Percentiles rank a stretch among this genome's conserved stretches.
Evolutionary conservation across 2,113 vertebrate species (phyloP).

Genomic region (Propithecus coquereli): DNA sequence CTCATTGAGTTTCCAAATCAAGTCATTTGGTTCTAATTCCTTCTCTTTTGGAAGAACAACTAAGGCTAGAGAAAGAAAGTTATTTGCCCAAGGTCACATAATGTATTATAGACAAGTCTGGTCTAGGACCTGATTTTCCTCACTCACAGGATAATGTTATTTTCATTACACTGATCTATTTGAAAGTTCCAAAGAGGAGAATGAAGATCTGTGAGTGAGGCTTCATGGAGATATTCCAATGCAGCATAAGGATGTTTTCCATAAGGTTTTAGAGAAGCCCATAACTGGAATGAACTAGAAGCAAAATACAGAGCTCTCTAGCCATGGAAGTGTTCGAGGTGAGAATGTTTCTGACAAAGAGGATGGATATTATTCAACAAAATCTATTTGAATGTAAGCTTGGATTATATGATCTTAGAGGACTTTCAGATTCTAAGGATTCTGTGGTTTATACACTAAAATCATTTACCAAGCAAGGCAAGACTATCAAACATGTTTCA

Average conservation of each 20-base stretch:
- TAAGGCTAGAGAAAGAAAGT: not conserved
- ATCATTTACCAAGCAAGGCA: not conserved
- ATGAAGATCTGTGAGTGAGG: not conserved
- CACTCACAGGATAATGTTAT: conserved; percentile 1
- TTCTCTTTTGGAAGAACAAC: not conserved
- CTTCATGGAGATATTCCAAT: conserved; percentile 2
- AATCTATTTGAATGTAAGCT: not conserved
- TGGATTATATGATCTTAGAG: not conserved
- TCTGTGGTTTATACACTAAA: not conserved
- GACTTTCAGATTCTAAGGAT: not conserved
- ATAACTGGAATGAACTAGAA: conserved; percentile 2
- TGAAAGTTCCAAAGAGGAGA: not conserved
- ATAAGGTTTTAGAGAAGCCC: not conserved
- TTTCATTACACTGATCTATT: not conserved
- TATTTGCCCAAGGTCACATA: not conserved
- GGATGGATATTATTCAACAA: not conserved
- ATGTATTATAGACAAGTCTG: not conserved
- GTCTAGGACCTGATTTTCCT: not conserved
- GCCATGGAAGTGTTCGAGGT: not conserved
- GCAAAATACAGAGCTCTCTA: not conserved
- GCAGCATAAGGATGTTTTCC: conserved; percentile 16
- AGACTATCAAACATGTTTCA: not conserved
- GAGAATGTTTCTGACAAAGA: conserved; percentile 5
- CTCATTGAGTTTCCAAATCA: not conserved
- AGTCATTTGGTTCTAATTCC: not conserved